Evolutionary conservation across 1,140 invertebrate genomes (phyloP), one percentile per base, ranked within the genome.

Genomic region (Heliconius nattereri): DNA sequence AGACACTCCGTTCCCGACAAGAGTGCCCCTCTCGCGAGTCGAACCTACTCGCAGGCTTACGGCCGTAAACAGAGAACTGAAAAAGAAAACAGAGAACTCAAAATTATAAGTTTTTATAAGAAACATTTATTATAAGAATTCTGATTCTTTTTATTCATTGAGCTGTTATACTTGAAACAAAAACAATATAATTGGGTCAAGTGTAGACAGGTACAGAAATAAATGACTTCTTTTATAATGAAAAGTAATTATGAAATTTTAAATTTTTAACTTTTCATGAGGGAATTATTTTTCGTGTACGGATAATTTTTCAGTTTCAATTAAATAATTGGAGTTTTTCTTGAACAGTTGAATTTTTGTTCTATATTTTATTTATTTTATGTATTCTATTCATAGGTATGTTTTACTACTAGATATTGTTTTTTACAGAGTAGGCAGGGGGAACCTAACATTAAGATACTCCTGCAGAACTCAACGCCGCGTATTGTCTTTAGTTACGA

Each of bases 141-240:
- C 7, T 7, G 20, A 57, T 57, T n/a, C 20, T 23, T 57, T 57
- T 60, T 9, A 23, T 60, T 60, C 23, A 60, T 60, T 60, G 57
- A 23, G n/a, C 57, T 60, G 57, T 60, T 60, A n/a, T 23, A 60
- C 57, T 60, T 60, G 13, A 16, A 60, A 60, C 23, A 26, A 60
- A 60, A 60, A 60, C 57, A 60, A 5, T 26, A 23, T 23, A 60
- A 60, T 60, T 60, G 57, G 57, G 57, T 60, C 57, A 60, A 60
- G 57, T 60, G 57, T n/a, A 60, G 57, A 23, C n/a, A 60, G 57
- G 57, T 60, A 60, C n/a, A n/a, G 23, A 60, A 60, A 60, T 60
- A 60, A 60, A 60, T 23, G 57, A 60, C 23, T 60, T 60, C 57
- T 60, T 60, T 60, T 60, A 60, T 60, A 60, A 20, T 3, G 57